These are phyloP conservation scores for Ictalurus punctatus DNA, from an alignment of 2,113 vertebrate genomes.

Conservation along the genomic window DNA sequence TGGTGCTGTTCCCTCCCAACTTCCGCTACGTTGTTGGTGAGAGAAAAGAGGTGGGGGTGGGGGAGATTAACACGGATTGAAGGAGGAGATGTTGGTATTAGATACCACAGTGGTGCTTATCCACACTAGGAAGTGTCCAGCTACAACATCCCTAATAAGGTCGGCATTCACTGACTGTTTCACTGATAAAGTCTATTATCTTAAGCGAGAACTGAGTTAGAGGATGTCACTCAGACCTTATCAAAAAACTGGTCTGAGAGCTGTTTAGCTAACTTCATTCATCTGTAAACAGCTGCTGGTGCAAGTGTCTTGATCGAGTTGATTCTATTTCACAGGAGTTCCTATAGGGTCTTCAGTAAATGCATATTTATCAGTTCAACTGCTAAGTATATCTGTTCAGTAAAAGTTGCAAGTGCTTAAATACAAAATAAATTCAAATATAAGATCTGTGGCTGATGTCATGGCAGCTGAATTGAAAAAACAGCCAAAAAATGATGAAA, in stretches of 20 bases:
- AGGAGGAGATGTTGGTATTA: background rate
- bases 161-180: background rate
- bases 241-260: too few relatives aligned
- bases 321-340: background rate
- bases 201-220: background rate
- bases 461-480: too few relatives aligned
- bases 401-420: background rate
- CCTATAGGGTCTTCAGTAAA: background rate
- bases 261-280: background rate
- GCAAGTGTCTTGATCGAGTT: background rate
- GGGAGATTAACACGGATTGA: background rate
- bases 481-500: too few relatives aligned
- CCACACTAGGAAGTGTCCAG: background rate
- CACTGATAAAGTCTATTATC: background rate
- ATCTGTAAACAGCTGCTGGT: background rate
- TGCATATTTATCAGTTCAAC: too few relatives aligned
- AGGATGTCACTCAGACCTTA: background rate
- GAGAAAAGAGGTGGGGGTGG: background rate
- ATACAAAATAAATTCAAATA: background rate
- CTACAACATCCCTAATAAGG: background rate
- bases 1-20: background rate
- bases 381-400: too few relatives aligned
- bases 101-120: background rate
- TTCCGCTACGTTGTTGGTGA: constrained; percentile 28
- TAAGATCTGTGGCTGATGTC: too few relatives aligned